A percentile compares a stretch with the other conserved stretches of the same genome.
These are phyloP conservation scores for Acrocephalus kingi DNA, from an alignment of 2,113 vertebrate species.

Conservation along the genomic window DNA sequence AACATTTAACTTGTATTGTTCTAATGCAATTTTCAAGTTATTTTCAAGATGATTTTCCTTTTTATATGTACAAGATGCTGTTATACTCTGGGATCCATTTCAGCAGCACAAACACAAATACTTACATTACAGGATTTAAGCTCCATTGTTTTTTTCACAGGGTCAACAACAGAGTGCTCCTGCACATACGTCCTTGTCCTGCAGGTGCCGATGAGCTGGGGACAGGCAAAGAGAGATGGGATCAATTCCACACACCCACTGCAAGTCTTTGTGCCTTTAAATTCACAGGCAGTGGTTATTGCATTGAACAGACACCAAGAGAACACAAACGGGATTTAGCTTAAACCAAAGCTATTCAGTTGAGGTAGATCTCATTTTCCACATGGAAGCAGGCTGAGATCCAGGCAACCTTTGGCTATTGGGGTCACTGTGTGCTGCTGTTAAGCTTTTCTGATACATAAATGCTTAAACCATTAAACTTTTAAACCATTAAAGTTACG, in stretches of 20 bases:
- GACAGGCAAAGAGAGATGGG: background rate
- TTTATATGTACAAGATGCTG: background rate
- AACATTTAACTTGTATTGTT: background rate
- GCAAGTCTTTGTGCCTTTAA: background rate
- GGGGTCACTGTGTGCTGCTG: background rate
- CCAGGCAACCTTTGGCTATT: background rate
- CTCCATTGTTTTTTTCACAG: conserved; percentile 85
- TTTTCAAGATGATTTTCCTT: background rate
- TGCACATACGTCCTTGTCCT: conserved; percentile 90
- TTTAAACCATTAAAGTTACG: background rate
- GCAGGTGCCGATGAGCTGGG: conserved; percentile 87
- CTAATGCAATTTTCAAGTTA: background rate
- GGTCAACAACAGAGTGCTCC: conserved; percentile 94
- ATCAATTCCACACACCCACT: background rate
- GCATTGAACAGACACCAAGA: background rate
- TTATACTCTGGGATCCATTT: background rate
- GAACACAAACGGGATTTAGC: background rate
- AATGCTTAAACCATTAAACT: background rate
- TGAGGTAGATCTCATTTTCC: background rate
- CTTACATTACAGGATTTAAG: conserved; percentile 94
- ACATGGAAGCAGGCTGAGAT: background rate
- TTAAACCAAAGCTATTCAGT: background rate
- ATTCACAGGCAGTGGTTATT: background rate
- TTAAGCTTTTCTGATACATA: background rate
- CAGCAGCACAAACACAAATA: background rate